Conservation (phyloP, 2,113 vertebrate genomes). For the Okapia johnstoni region DNA sequence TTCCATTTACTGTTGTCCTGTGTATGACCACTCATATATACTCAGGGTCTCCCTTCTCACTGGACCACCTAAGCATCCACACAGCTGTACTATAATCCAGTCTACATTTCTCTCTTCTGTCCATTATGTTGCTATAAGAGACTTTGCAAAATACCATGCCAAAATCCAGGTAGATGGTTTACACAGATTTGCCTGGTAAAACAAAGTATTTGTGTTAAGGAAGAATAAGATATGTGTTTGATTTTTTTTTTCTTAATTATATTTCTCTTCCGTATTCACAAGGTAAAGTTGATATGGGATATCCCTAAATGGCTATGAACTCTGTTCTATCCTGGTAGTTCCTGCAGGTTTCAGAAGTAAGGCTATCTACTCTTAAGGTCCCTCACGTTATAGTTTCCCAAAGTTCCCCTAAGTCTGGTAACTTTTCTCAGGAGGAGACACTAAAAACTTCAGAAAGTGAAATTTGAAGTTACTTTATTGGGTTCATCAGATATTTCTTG, state of each 20-base stretch:
- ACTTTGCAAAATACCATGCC: neutral
- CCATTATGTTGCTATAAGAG: neutral
- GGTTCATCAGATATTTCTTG: neutral
- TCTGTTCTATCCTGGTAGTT: neutral
- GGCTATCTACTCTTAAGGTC: neutral
- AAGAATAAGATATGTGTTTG: neutral
- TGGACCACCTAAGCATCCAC: neutral
- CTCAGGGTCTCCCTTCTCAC: neutral
- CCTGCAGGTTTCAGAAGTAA: neutral
- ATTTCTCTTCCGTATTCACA: neutral
- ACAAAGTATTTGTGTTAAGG: neutral
- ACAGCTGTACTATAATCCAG: neutral
- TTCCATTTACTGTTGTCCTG: neutral
- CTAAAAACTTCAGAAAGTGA: constrained; percentile 16
- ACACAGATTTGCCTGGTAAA: neutral
- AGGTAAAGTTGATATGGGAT: neutral
- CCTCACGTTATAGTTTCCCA: neutral
- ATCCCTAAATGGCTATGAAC: neutral
- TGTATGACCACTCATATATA: neutral
- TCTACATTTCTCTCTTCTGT: neutral
- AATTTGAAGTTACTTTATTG: constrained; percentile 14
- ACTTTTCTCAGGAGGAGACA: constrained; percentile 4
- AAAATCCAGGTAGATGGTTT: neutral
- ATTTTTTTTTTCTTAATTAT: neutral
- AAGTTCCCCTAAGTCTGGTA: neutral